Conservation (phyloP, 1,140 invertebrate species). For the Chironomus tepperi region DNA sequence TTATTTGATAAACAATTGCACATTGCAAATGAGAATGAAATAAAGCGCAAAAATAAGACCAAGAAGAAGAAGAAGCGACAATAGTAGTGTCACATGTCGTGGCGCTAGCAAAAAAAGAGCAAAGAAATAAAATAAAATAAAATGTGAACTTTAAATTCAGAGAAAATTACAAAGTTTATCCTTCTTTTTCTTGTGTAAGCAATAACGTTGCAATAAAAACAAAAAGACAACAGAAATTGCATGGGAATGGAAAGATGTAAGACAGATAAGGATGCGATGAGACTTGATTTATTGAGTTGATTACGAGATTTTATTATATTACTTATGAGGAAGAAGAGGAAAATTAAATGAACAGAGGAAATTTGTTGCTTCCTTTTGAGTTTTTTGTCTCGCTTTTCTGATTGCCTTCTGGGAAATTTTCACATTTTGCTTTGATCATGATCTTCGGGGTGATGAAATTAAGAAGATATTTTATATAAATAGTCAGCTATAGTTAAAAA, state of each 20-base stretch:
- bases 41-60: too few species aligned
- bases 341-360: too few species aligned
- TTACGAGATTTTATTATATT: neutral
- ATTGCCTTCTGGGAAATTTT: too few species aligned
- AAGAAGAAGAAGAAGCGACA: neutral
- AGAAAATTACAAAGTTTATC: constrained; percentile 30
- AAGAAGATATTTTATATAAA: too few species aligned
- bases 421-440: too few species aligned
- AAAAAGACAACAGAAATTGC: constrained; percentile 19
- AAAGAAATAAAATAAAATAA: too few species aligned
- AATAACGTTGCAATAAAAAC: constrained; percentile 31
- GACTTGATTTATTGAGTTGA: constrained; percentile 8
- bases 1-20: neutral
- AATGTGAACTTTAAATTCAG: neutral
- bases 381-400: too few species aligned
- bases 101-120: neutral
- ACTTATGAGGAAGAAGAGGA: too few species aligned
- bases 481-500: too few species aligned
- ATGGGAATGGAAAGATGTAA: neutral
- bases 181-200: constrained; percentile 29
- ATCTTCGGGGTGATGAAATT: too few species aligned
- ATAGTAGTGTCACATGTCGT: neutral
- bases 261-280: neutral
- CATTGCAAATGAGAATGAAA: too few species aligned
- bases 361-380: too few species aligned